A percentile compares a stretch with the other conserved stretches of the same genome.
Conservation (phyloP, 2,113 vertebrate genomes). For the Tauraco erythrolophus region DNA sequence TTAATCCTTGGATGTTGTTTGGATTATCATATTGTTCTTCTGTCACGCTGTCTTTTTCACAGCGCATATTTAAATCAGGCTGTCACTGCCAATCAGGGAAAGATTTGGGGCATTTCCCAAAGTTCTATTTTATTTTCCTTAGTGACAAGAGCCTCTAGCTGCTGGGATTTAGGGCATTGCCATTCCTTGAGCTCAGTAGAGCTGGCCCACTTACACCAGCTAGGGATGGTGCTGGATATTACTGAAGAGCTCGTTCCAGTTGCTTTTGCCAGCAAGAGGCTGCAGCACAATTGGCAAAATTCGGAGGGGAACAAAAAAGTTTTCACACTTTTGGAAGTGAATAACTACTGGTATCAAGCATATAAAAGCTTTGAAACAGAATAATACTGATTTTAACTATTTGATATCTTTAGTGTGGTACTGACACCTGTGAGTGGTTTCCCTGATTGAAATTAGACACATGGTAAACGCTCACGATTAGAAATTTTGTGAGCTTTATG, state of each 20-base stretch:
- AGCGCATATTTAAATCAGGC: neutral
- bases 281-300: neutral
- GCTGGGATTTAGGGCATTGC: neutral
- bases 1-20: slow-evolving; percentile 20
- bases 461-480: neutral
- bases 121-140: neutral
- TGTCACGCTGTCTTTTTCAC: neutral
- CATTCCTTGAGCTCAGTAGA: neutral
- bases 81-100: neutral
- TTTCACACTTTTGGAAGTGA: neutral
- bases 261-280: neutral
- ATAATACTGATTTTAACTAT: neutral
- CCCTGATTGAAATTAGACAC: neutral
- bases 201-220: neutral
- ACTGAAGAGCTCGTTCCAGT: neutral
- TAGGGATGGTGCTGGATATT: neutral
- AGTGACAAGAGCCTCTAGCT: neutral
- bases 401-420: neutral
- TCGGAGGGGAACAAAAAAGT: too few relatives aligned
- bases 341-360: neutral
- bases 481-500: neutral
- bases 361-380: neutral
- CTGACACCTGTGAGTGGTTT: neutral
- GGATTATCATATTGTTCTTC: slow-evolving; percentile 18
- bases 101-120: neutral